Conservation (phyloP, 2,113 vertebrate genomes). For the Gulo gulo region DNA sequence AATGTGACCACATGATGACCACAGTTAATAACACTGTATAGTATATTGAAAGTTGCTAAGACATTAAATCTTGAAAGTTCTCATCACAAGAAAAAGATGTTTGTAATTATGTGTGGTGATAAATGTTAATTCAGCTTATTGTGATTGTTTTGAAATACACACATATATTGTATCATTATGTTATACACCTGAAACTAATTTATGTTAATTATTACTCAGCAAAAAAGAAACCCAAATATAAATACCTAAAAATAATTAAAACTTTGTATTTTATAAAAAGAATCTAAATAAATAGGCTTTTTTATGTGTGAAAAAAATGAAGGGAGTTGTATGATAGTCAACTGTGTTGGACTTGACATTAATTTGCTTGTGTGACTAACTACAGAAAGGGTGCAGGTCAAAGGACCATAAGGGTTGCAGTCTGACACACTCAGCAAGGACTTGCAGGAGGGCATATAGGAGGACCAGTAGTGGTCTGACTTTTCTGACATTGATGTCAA, state of each 20-base stretch:
- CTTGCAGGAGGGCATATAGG: not conserved
- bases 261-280: not conserved
- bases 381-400: not conserved
- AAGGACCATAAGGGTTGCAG: not conserved
- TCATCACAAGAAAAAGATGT: not conserved
- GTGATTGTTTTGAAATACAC: not conserved
- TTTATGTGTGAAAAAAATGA: not conserved
- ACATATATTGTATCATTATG: not conserved
- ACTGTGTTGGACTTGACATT: not conserved
- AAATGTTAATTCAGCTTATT: not conserved
- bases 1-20: not conserved
- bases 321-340: not conserved
- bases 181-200: not conserved
- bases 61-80: not conserved
- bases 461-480: not conserved
- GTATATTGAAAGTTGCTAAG: not conserved
- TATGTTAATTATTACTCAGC: not conserved
- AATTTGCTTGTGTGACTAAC: not conserved
- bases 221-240: not conserved
- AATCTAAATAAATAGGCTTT: not conserved
- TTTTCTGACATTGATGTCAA: not conserved
- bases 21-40: not conserved
- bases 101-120: not conserved
- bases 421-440: not conserved
- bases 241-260: not conserved